Percentiles rank a stretch among this genome's conserved stretches.
These are phyloP conservation scores for Apostichopus parvimensis DNA, from an alignment of 35 echinoderm and acorn worm genomes.

Conservation along the genomic window DNA sequence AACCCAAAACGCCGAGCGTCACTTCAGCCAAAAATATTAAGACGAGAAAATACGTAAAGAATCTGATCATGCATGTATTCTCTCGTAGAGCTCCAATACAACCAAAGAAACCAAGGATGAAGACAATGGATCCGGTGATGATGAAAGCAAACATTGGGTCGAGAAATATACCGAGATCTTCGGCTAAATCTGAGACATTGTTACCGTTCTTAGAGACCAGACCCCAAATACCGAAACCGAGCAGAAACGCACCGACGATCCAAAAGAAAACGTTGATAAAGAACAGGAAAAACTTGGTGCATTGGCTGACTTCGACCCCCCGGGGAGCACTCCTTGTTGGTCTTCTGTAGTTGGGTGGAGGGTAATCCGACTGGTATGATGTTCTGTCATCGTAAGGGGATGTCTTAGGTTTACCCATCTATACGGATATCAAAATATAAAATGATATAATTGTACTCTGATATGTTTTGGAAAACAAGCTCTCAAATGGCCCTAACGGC, in stretches of 20 bases:
- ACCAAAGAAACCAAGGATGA: slow-evolving; percentile 69
- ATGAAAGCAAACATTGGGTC: slow-evolving; percentile 98
- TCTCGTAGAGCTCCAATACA: slow-evolving; percentile 80
- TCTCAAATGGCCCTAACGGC: too few relatives aligned
- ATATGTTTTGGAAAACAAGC: too few relatives aligned
- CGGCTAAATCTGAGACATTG: slow-evolving; percentile 74
- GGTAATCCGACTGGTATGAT: neutral
- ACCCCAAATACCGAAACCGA: slow-evolving; percentile 93
- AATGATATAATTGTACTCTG: too few relatives aligned
- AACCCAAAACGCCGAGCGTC: slow-evolving; percentile 74
- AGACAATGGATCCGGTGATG: slow-evolving; percentile 72
- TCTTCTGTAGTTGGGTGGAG: slow-evolving; percentile 1
- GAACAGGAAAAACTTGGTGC: slow-evolving; percentile 89
- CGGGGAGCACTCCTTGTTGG: slow-evolving; percentile 57
- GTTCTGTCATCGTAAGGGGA: neutral
- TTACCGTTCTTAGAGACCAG: slow-evolving; percentile 71
- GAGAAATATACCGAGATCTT: slow-evolving; percentile 72
- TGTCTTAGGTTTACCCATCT: slow-evolving; percentile 31
- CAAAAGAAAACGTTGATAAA: slow-evolving; percentile 92
- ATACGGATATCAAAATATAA: too few relatives aligned
- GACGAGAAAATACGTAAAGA: slow-evolving; percentile 75
- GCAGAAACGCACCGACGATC: slow-evolving; percentile 73
- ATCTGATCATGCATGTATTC: slow-evolving; percentile 83
- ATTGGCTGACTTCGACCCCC: slow-evolving; percentile 80
- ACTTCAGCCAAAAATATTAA: slow-evolving; percentile 89